Percentiles rank a stretch among this genome's conserved stretches.
phyloP scores from a whole-genome alignment of 2,888 invertebrate genomes.

The Pyralis farinalis region DNA sequence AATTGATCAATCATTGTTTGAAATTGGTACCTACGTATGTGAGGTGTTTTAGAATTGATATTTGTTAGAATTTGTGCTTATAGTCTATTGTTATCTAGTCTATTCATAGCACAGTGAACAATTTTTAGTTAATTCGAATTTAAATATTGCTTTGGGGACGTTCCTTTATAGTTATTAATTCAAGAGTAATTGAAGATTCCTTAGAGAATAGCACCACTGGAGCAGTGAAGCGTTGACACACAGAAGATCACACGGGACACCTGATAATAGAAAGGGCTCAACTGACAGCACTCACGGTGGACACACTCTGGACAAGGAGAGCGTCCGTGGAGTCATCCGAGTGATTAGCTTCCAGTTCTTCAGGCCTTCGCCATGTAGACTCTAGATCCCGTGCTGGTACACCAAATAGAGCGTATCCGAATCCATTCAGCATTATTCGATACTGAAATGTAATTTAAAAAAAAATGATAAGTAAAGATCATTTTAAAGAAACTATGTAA shows the following conservation, averaged over 20 bases:
- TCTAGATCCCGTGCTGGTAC: constrained; percentile 87
- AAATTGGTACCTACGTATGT: too few species aligned
- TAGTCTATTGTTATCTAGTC: too few species aligned
- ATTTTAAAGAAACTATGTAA: too few species aligned
- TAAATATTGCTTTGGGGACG: not conserved
- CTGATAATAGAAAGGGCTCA: constrained; percentile 41
- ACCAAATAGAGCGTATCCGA: constrained; percentile 89
- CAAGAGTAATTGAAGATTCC: not conserved
- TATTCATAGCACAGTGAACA: too few species aligned
- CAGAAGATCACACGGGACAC: constrained; percentile 20
- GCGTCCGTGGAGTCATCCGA: constrained; percentile 73
- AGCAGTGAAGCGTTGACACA: constrained; percentile 17
- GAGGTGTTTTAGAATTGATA: too few species aligned
- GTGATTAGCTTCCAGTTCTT: constrained; percentile 66
- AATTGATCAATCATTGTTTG: too few species aligned
- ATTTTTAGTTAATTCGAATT: too few species aligned
- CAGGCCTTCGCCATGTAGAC: constrained; percentile 86
- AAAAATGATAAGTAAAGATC: too few species aligned
- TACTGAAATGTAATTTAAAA: constrained; percentile 81
- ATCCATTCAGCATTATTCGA: constrained; percentile 91
- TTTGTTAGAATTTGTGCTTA: too few species aligned
- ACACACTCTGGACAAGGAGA: constrained; percentile 81
- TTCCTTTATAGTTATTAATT: not conserved
- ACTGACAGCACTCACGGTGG: constrained; percentile 82
- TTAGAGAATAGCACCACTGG: constrained; percentile 8